Percentiles rank a stretch among this genome's conserved stretches.
Evolutionary conservation across 2,113 vertebrate species (phyloP).

Genomic region (Nothoprocta perdicaria): DNA sequence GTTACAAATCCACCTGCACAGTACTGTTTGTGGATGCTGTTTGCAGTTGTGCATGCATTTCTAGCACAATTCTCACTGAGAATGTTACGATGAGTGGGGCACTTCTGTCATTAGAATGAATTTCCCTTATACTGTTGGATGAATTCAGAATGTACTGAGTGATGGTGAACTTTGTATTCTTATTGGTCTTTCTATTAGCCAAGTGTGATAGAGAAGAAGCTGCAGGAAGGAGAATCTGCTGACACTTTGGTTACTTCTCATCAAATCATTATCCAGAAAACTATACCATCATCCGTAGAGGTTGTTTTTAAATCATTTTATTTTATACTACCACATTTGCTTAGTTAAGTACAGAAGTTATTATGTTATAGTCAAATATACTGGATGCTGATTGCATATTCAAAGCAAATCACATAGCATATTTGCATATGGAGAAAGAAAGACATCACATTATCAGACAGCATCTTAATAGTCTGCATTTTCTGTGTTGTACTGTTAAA

Average conservation of each 20-base stretch:
- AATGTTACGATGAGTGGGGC: background rate
- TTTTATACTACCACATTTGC: slow-evolving; percentile 33
- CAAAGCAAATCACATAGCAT: background rate
- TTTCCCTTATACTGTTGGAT: slow-evolving; percentile 35
- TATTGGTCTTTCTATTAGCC: slow-evolving; percentile 78
- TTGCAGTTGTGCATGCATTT: slow-evolving; percentile 37
- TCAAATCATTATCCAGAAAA: slow-evolving; percentile 84
- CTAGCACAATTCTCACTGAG: slow-evolving; percentile 23
- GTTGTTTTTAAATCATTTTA: slow-evolving; percentile 73
- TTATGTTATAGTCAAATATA: background rate
- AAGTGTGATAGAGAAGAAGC: slow-evolving; percentile 75
- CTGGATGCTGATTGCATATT: background rate
- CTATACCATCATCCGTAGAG: slow-evolving; percentile 75
- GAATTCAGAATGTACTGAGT: slow-evolving; percentile 43
- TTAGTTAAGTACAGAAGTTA: slow-evolving; percentile 8
- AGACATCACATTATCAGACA: background rate
- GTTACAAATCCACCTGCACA: background rate
- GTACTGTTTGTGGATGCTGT: background rate
- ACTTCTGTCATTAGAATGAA: slow-evolving; percentile 15
- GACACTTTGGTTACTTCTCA: slow-evolving; percentile 76
- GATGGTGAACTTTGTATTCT: slow-evolving; percentile 71
- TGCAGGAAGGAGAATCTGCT: slow-evolving; percentile 73
- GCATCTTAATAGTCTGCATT: background rate
- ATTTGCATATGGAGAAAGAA: background rate
- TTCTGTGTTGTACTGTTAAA: background rate